These are phyloP conservation scores for Lerista edwardsae DNA, from an alignment of 2,797 vertebrate species.

Conservation along the genomic window DNA sequence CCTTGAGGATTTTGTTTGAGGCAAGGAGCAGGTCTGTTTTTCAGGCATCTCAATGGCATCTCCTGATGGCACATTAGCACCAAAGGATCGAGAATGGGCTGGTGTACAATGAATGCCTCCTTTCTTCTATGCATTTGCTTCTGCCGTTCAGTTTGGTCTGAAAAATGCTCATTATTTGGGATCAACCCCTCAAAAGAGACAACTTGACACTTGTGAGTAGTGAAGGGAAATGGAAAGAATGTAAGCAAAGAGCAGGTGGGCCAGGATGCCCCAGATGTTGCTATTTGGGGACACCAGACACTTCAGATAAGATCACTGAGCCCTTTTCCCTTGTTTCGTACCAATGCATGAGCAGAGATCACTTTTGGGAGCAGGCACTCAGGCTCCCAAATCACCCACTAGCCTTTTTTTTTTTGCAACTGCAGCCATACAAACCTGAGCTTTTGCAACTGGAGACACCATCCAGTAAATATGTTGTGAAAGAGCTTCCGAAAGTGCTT, in stretches of 20 bases:
- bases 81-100: background rate
- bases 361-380: background rate
- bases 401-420: too few species aligned
- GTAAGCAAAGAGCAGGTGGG: background rate
- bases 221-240: background rate
- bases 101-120: background rate
- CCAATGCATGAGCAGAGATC: background rate
- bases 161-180: background rate
- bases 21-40: slow-evolving; percentile 13
- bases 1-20: slow-evolving; percentile 16
- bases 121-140: background rate
- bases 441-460: too few species aligned
- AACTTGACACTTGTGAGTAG: background rate
- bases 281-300: background rate
- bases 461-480: too few species aligned
- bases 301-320: background rate
- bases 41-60: background rate
- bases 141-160: background rate
- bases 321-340: background rate
- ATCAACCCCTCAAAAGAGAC: background rate
- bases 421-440: too few species aligned
- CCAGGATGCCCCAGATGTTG: background rate
- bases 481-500: background rate
- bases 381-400: background rate
- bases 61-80: background rate